Conservation (phyloP, 64 coral and sea anemone genomes). For the Pachyseris speciosa region DNA sequence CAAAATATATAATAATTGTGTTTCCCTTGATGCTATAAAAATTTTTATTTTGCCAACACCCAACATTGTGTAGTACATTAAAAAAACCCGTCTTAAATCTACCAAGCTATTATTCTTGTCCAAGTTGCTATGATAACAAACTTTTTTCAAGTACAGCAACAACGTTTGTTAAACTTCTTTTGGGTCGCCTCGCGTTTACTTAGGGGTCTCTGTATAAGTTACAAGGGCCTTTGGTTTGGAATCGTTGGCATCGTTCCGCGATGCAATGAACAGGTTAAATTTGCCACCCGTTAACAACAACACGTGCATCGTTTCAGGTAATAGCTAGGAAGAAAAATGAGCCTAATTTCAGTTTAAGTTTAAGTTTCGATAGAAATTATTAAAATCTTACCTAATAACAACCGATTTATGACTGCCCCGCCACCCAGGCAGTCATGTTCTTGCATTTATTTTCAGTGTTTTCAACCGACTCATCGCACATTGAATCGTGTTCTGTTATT, state of each 20-base stretch:
- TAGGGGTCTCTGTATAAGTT: no score
- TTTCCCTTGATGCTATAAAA: neutral
- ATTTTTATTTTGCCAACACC: neutral
- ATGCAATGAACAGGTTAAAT: neutral
- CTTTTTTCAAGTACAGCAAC: neutral
- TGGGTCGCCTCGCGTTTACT: neutral
- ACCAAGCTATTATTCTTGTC: neutral
- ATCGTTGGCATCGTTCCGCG: neutral
- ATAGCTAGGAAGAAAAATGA: neutral
- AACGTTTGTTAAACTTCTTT: neutral
- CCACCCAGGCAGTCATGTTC: constrained; percentile 20
- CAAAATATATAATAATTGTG: neutral
- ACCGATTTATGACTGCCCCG: neutral
- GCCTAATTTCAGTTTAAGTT: no score
- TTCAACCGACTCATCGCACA: neutral
- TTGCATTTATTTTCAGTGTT: constrained; percentile 46
- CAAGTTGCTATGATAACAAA: neutral
- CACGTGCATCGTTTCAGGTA: constrained; percentile 13
- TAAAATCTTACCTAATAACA: neutral
- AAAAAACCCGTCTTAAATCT: neutral
- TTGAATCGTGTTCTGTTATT: constrained; percentile 91
- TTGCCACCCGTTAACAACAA: constrained; percentile 43
- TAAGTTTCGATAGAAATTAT: neutral
- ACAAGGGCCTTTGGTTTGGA: no score
- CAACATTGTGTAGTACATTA: neutral